Evolutionary conservation across 1,140 invertebrate genomes (phyloP).

Genomic region (Magallana ariakensis): DNA sequence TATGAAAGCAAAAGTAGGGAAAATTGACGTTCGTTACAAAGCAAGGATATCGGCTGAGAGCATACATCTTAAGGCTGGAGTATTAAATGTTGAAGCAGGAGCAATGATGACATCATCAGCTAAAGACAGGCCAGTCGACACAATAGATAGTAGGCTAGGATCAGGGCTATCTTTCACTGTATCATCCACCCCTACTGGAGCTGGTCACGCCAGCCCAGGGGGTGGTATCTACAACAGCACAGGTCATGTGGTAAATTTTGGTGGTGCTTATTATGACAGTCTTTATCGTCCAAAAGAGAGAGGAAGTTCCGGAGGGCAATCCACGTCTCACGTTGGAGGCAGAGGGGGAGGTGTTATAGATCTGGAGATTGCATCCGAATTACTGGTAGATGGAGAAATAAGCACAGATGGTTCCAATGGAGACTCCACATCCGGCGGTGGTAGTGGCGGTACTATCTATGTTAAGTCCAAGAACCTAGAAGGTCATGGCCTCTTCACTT

Average conservation of each 20-base stretch:
- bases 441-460: constrained; percentile 69
- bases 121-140: constrained; percentile 63
- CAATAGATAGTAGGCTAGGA: constrained; percentile 61
- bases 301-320: constrained; percentile 66
- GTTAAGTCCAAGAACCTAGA: constrained; percentile 64
- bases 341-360: constrained; percentile 69
- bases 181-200: constrained; percentile 60
- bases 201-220: constrained; percentile 69
- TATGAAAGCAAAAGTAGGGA: constrained; percentile 62
- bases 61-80: constrained; percentile 61
- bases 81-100: constrained; percentile 70
- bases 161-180: constrained; percentile 51
- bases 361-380: constrained; percentile 55
- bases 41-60: constrained; percentile 70
- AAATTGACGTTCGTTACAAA: constrained; percentile 65
- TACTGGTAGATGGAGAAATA: constrained; percentile 68
- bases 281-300: constrained; percentile 60
- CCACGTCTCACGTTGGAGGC: constrained; percentile 50
- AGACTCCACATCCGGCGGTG: constrained; percentile 61
- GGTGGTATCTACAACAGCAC: constrained; percentile 61
- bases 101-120: constrained; percentile 66
- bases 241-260: constrained; percentile 42
- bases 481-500: constrained; percentile 67
- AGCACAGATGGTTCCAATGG: constrained; percentile 65
- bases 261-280: constrained; percentile 70